Conservation (phyloP, 2,113 vertebrate genomes). For the Malurus melanocephalus region DNA sequence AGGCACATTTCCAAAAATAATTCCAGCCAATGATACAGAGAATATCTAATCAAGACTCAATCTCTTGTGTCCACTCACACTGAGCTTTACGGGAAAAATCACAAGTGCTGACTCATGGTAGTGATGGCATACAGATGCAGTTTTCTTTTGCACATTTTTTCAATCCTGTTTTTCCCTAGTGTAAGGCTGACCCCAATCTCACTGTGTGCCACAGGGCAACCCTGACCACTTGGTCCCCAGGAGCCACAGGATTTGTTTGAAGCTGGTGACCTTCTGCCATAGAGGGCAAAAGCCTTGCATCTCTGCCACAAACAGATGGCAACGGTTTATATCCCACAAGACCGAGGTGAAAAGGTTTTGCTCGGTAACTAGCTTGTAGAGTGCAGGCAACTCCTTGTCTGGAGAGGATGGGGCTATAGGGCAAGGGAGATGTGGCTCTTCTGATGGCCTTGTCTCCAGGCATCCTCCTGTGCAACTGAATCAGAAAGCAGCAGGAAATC, state of each 20-base stretch:
- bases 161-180: neutral
- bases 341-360: neutral
- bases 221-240: rapidly evolving
- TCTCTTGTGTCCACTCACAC: neutral
- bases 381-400: neutral
- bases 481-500: neutral
- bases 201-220: neutral
- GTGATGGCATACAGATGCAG: rapidly evolving
- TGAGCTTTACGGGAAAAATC: neutral
- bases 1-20: neutral
- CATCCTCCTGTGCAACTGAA: neutral
- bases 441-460: neutral
- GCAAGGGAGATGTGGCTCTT: rapidly evolving
- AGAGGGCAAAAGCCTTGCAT: neutral
- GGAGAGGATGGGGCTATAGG: neutral
- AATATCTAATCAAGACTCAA: rapidly evolving
- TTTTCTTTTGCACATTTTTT: neutral
- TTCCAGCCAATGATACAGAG: neutral
- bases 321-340: neutral
- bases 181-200: neutral
- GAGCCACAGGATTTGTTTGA: neutral
- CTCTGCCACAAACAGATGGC: neutral
- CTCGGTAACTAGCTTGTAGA: neutral
- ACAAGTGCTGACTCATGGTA: neutral
- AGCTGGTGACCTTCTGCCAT: neutral